Conservation (phyloP, 92 coral and sea anemone genomes). For the Pocillopora meandrina region DNA sequence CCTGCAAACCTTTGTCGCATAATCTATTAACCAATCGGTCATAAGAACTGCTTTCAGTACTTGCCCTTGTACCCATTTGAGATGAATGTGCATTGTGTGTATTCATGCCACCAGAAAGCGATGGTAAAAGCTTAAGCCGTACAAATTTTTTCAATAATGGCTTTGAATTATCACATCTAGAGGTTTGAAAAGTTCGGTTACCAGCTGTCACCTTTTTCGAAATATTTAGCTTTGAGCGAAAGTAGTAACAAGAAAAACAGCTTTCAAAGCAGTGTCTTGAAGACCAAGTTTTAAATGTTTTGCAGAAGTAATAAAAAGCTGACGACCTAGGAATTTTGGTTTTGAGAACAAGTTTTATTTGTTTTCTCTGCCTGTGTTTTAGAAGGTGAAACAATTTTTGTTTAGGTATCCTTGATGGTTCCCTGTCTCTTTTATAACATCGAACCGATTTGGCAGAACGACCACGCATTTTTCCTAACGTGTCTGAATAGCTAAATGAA, state of each 20-base stretch:
- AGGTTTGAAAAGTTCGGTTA: conserved; percentile 12
- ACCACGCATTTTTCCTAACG: conserved; percentile 34
- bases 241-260: conserved; percentile 12
- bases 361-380: conserved; percentile 41
- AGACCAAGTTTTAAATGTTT: conserved; percentile 24
- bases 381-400: conserved; percentile 26
- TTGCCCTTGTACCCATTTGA: conserved; percentile 30
- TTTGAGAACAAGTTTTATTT: conserved; percentile 24
- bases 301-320: conserved; percentile 20
- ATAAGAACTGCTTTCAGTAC: conserved; percentile 32
- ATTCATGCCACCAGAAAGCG: conserved; percentile 45
- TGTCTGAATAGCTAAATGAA: conserved; percentile 32
- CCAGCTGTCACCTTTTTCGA: conserved; percentile 16
- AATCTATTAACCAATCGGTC: conserved; percentile 4
- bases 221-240: not conserved
- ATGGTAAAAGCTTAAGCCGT: conserved; percentile 1
- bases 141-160: conserved; percentile 1
- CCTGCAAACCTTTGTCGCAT: too few relatives aligned
- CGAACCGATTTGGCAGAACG: conserved; percentile 49
- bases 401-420: conserved; percentile 48
- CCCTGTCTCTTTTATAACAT: conserved; percentile 36
- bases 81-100: conserved; percentile 30
- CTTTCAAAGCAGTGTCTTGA: conserved; percentile 14
- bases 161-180: conserved; percentile 17
- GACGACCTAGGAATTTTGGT: conserved; percentile 43